Conservation (phyloP, 2,113 vertebrate genomes). For the Neodon shergylaensis region DNA sequence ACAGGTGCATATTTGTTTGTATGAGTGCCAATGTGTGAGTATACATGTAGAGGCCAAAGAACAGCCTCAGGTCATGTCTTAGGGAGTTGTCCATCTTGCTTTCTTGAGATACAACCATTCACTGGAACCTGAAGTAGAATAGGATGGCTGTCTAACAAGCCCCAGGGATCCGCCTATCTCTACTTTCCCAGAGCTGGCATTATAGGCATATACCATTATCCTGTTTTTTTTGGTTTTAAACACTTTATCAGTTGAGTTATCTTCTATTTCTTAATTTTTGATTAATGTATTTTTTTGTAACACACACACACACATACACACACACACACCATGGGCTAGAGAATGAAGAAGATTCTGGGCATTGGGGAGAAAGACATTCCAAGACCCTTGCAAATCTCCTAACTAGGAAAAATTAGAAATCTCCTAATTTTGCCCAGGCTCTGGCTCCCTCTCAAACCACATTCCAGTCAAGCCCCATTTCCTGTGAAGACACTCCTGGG, state of each 20-base stretch:
- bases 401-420: not conserved
- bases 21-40: not conserved
- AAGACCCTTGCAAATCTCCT: slow-evolving; percentile 22
- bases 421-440: not conserved
- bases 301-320: not conserved
- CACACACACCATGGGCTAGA: not conserved
- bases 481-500: slow-evolving; percentile 30
- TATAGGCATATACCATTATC: too few relatives aligned
- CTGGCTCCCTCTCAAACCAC: slow-evolving; percentile 44
- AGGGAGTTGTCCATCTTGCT: not conserved
- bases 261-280: not conserved
- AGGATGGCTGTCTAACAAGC: not conserved
- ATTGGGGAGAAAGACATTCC: not conserved
- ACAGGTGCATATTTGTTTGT: not conserved
- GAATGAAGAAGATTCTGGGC: not conserved
- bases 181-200: not conserved
- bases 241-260: not conserved
- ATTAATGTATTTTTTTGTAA: not conserved
- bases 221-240: not conserved
- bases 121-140: not conserved
- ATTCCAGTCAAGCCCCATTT: slow-evolving; percentile 31
- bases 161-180: not conserved
- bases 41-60: not conserved
- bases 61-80: too few relatives aligned
- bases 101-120: not conserved